Percentiles rank a stretch among this genome's conserved stretches.
Evolutionary conservation across 2,888 invertebrate genomes (phyloP).

Genomic region (Prosapia bicincta): DNA sequence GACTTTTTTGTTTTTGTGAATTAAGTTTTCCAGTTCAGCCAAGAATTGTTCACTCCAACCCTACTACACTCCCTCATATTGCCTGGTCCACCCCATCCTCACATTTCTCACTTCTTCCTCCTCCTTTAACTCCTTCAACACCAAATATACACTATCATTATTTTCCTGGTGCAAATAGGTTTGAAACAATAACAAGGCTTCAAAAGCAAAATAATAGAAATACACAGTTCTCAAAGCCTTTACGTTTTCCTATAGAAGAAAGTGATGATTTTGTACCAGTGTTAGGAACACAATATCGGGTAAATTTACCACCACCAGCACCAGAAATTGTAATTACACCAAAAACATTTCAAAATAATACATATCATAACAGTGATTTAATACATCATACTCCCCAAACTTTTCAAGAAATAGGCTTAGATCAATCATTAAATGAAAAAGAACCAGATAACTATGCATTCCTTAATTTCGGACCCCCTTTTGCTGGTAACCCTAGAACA

Average conservation of each 20-base stretch:
- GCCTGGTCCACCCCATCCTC: constrained; percentile 15
- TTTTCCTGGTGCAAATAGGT: background rate
- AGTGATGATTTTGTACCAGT: constrained; percentile 21
- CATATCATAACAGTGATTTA: background rate
- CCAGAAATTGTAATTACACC: constrained; percentile 19
- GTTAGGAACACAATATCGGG: background rate
- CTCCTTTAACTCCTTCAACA: background rate
- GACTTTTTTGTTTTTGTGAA: background rate
- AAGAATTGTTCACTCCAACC: constrained; percentile 8
- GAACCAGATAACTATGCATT: constrained; percentile 17
- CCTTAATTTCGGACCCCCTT: constrained; percentile 3
- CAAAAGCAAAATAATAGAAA: background rate
- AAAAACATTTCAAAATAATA: background rate
- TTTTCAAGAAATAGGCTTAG: background rate
- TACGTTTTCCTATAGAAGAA: constrained; percentile 16
- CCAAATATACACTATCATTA: background rate
- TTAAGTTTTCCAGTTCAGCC: constrained; percentile 22
- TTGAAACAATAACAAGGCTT: background rate
- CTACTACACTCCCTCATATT: background rate
- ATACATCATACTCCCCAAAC: background rate
- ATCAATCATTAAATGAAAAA: background rate
- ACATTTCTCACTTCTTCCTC: constrained; percentile 4
- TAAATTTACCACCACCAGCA: constrained; percentile 17
- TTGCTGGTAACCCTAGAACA: background rate
- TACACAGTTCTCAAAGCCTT: constrained; percentile 11